Percentiles rank a stretch among this genome's conserved stretches.
Evolutionary conservation across 2,113 vertebrate species (phyloP).

Genomic region (Campylorhamphus procurvoides): DNA sequence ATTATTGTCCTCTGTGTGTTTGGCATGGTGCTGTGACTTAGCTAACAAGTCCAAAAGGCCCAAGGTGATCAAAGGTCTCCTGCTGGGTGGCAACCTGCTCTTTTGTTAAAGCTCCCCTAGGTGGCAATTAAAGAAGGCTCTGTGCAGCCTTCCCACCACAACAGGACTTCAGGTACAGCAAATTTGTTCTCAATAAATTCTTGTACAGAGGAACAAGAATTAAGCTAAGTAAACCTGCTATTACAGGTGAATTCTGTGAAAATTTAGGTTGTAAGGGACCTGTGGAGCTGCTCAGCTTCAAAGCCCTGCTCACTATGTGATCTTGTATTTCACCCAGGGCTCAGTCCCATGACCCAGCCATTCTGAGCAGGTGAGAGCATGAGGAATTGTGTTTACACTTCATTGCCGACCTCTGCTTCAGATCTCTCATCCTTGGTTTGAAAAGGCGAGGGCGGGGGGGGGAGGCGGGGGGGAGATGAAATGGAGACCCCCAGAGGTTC

Average conservation of each 20-base stretch:
- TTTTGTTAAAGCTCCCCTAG: background rate
- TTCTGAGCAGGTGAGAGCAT: background rate
- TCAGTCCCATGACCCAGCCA: background rate
- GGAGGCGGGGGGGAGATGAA: background rate
- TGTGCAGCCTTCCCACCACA: background rate
- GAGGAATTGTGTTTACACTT: accelerated
- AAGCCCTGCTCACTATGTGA: accelerated
- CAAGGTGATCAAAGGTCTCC: background rate
- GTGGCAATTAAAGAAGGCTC: background rate
- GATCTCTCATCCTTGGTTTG: background rate
- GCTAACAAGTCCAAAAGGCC: background rate
- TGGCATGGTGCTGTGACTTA: background rate
- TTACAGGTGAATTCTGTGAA: background rate
- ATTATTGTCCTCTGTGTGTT: background rate
- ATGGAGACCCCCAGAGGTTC: background rate
- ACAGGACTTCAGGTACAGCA: background rate
- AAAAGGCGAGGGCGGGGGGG: background rate
- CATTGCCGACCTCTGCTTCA: background rate
- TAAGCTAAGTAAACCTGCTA: background rate
- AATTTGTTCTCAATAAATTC: background rate
- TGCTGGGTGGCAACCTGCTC: background rate
- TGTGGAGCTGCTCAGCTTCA: background rate
- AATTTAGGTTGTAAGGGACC: background rate
- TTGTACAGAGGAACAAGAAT: background rate
- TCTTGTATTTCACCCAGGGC: background rate